Percentiles rank a stretch among this genome's conserved stretches.
phyloP scores from a whole-genome alignment of 2,797 vertebrate species.

The Pempheris klunzingeri region DNA sequence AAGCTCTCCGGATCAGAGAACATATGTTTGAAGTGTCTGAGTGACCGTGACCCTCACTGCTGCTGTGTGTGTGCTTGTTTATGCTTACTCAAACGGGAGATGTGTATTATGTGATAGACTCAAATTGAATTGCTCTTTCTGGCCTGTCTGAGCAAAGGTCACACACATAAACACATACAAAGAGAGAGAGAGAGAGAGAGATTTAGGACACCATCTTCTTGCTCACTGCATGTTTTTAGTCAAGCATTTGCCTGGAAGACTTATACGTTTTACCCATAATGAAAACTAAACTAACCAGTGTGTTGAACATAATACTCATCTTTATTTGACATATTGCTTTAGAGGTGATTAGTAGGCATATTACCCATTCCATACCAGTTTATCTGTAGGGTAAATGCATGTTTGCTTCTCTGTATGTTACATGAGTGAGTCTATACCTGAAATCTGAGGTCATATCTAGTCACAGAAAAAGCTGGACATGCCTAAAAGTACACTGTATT shows the following conservation, averaged over 20 bases:
- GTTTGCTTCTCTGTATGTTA: neutral
- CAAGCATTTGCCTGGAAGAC: slow-evolving; percentile 10
- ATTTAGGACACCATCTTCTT: neutral
- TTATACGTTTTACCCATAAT: neutral
- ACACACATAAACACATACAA: slow-evolving; percentile 25
- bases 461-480: neutral
- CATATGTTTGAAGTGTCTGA: slow-evolving; percentile 30
- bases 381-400: neutral
- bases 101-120: slow-evolving; percentile 54
- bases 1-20: slow-evolving; percentile 16
- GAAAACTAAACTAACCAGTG: neutral
- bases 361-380: neutral
- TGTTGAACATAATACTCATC: neutral
- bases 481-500: neutral
- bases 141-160: slow-evolving; percentile 58
- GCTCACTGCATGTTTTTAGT: slow-evolving; percentile 5
- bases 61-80: slow-evolving; percentile 14
- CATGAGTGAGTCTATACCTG: neutral
- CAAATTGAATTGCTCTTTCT: slow-evolving; percentile 73
- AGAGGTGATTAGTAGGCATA: neutral
- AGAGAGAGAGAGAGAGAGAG: neutral
- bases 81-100: slow-evolving; percentile 43
- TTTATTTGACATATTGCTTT: neutral
- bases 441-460: neutral
- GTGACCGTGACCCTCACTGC: slow-evolving; percentile 2